Conservation (phyloP, 2,797 vertebrate genomes). For the Clarias platycephalus region DNA sequence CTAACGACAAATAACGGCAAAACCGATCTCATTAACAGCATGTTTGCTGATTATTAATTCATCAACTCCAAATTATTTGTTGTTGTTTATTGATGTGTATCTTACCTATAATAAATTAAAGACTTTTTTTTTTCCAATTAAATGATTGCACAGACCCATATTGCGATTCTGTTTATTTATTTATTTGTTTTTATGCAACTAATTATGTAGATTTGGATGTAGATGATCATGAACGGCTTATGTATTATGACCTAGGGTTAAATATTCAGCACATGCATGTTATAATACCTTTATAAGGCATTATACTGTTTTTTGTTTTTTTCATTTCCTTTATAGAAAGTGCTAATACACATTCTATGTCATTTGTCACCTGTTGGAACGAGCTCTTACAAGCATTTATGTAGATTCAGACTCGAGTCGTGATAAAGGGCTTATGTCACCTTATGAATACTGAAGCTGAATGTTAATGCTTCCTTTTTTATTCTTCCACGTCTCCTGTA, state of each 20-base stretch:
- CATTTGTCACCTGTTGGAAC: background rate
- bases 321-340: background rate
- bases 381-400: background rate
- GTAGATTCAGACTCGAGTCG: background rate
- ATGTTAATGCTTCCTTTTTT: background rate
- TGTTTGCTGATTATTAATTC: no score
- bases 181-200: no score
- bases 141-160: no score
- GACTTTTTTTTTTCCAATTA: no score
- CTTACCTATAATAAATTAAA: no score
- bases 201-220: background rate
- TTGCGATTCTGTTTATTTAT: no score
- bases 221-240: background rate
- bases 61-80: no score
- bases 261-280: background rate
- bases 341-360: background rate
- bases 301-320: background rate
- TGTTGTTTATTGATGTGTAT: no score
- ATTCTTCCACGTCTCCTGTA: background rate
- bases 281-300: background rate
- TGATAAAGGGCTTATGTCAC: background rate
- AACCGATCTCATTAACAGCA: no score
- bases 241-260: background rate
- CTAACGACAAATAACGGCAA: no score
- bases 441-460: background rate